Conservation (phyloP, 2,888 invertebrate species). For the Neoscelio sp. region DNA sequence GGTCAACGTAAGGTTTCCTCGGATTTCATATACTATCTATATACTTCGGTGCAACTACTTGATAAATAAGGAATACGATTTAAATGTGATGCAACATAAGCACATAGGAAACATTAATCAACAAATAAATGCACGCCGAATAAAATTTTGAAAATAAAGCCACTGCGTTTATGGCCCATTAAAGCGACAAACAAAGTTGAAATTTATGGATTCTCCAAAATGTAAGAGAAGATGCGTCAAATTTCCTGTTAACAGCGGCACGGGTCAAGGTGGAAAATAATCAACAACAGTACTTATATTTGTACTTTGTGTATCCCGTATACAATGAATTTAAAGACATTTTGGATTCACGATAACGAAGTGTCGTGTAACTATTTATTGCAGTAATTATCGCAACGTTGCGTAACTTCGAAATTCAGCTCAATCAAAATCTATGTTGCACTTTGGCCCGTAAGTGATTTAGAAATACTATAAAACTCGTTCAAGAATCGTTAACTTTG, state of each 20-base stretch:
- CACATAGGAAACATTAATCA: slow-evolving; percentile 26
- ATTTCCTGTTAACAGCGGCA: slow-evolving; percentile 25
- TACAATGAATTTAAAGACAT: background rate
- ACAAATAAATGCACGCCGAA: slow-evolving; percentile 21
- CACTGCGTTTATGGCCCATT: slow-evolving; percentile 4
- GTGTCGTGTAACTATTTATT: slow-evolving; percentile 5
- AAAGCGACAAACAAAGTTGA: slow-evolving; percentile 17
- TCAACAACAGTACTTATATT: too few species aligned
- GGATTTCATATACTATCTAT: background rate
- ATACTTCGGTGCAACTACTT: slow-evolving; percentile 13
- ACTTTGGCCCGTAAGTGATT: slow-evolving; percentile 19
- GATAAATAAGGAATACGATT: slow-evolving; percentile 20
- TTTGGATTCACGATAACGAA: background rate
- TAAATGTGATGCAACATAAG: slow-evolving; percentile 17
- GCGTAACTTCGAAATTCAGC: slow-evolving; percentile 29
- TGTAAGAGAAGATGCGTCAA: background rate
- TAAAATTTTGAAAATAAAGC: background rate
- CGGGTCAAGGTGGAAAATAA: slow-evolving; percentile 26
- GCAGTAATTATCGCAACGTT: slow-evolving; percentile 9
- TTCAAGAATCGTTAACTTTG: slow-evolving; percentile 28
- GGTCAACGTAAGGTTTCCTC: background rate
- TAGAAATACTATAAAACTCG: slow-evolving; percentile 25
- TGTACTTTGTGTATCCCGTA: too few species aligned
- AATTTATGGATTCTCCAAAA: slow-evolving; percentile 18
- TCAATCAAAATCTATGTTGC: slow-evolving; percentile 18